Conservation (phyloP, 2,888 invertebrate species). For the Lepas anatifera region DNA sequence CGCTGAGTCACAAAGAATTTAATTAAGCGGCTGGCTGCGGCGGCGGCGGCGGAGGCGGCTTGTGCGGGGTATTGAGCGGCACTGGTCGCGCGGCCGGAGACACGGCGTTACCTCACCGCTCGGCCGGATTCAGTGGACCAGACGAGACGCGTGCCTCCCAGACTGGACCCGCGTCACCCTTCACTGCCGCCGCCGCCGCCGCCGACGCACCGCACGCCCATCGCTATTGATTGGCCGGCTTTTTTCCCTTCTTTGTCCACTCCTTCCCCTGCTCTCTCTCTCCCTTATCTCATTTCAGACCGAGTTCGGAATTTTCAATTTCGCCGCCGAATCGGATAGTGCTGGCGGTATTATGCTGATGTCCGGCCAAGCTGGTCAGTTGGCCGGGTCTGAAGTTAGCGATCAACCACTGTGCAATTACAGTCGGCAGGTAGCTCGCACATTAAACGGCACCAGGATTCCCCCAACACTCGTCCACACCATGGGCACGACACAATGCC, state of each 20-base stretch:
- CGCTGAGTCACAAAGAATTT: conserved; percentile 12
- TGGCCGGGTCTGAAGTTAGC: not conserved
- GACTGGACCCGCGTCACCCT: too few species aligned
- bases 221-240: not conserved
- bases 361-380: not conserved
- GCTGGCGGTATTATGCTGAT: not conserved
- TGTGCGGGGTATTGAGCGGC: not conserved
- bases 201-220: not conserved
- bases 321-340: not conserved
- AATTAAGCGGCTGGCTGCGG: not conserved
- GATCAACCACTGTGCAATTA: too few species aligned
- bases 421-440: not conserved
- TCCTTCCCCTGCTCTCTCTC: conserved; percentile 4
- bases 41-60: too few species aligned
- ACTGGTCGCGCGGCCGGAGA: too few species aligned
- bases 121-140: too few species aligned
- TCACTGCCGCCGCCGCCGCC: not conserved
- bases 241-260: conserved; percentile 2
- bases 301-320: not conserved
- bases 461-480: not conserved
- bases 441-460: not conserved
- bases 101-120: too few species aligned
- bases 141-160: too few species aligned
- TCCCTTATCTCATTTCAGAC: conserved; percentile 4
- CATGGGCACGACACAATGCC: not conserved